These are phyloP conservation scores for Crypturellus undulatus DNA, from an alignment of 2,113 vertebrate species.

Conservation along the genomic window DNA sequence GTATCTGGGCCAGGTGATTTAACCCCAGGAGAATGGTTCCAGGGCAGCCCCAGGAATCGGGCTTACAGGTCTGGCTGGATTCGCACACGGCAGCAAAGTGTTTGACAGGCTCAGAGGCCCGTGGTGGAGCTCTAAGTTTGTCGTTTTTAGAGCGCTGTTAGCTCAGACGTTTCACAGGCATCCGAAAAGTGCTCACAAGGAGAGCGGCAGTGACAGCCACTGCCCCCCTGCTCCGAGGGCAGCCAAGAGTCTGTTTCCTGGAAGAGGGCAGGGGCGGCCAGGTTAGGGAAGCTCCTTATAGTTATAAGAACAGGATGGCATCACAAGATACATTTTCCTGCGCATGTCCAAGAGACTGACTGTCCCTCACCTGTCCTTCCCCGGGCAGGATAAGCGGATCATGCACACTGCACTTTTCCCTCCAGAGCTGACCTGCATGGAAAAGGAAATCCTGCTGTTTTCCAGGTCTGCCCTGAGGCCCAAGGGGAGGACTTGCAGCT, in stretches of 20 bases:
- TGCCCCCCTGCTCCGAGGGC: background rate
- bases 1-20: background rate
- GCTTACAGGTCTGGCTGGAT: background rate
- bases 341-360: background rate
- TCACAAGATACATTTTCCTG: background rate
- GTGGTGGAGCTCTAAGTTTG: background rate
- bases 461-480: background rate
- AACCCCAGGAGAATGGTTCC: background rate
- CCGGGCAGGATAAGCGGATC: background rate
- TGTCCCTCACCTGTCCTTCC: background rate
- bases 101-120: background rate
- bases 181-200: background rate
- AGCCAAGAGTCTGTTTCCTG: background rate
- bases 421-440: background rate
- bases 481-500: background rate
- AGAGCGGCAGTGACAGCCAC: background rate
- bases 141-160: background rate
- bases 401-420: background rate
- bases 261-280: background rate
- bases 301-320: background rate
- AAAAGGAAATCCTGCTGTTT: background rate
- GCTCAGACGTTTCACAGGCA: background rate
- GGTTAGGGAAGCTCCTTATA: background rate
- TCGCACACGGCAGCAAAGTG: background rate
- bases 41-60: background rate